Evolutionary conservation across 2,797 vertebrate genomes (phyloP), one percentile per base, ranked within the genome.

Genomic region (Aphelocoma californica): DNA sequence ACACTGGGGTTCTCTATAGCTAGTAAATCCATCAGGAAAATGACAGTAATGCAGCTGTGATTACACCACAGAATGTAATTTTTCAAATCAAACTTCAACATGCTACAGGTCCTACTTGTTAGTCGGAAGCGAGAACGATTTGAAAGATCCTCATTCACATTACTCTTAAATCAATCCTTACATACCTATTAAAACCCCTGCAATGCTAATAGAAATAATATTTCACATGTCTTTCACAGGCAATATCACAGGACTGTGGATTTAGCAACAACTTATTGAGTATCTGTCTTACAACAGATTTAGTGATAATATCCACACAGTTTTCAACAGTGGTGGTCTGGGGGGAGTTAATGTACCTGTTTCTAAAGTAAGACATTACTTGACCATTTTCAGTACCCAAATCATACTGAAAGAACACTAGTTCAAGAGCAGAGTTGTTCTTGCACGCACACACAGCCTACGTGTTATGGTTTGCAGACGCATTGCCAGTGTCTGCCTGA

Each of bases 381-480:
- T 36, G 53, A 53, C 18, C 18, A 47, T 67, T 73, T 92, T 24
- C 38, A 67, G 61, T 23, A 44, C 36, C 36, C 4, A 42, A 64
- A 19, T 26, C 9, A 18, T 12, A 36, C 12, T 51, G 38, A 31
- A 71, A 40, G 50, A 51, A 64, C 20, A 71, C 26, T n/a, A 12
- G 19, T 3, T 11, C 18, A 82, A 53, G 31, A 61, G 45, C 64
- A 58, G 65, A 50, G 28, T 12, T 38, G n/a, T 12, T 28, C 40
- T 56, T 60, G 51, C 24, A 32, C 2, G 19, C 2, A 25, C 3
- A 4, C 9, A 7, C 25, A 19, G 23, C 0, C 0, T 13, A 3
- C 0, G 1, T 5, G 4, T 38, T 44, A 60, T 0, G 2, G 50
- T 19, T 42, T 74, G 54, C 58, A 86, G 66, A 34, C 0, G 2